phyloP scores from a whole-genome alignment of 2,888 invertebrate genomes.

The Lithophane ornitopus region DNA sequence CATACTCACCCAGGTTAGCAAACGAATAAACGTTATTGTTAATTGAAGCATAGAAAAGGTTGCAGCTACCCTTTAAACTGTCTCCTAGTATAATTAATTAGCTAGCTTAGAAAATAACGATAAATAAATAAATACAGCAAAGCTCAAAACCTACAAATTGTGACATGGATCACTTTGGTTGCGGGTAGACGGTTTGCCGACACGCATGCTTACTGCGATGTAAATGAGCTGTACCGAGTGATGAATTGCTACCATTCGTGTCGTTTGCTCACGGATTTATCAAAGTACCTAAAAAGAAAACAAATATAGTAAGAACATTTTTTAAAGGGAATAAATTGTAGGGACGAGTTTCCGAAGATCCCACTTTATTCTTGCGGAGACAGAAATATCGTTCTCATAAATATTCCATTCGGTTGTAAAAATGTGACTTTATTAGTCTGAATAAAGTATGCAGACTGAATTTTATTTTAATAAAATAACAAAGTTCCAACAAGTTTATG shows the following conservation, averaged over 20 bases:
- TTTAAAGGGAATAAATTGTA: conserved; percentile 38
- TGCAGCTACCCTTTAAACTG: background rate
- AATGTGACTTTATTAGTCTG: conserved; percentile 52
- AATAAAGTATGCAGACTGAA: conserved; percentile 53
- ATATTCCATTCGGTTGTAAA: conserved; percentile 55
- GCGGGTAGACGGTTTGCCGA: background rate
- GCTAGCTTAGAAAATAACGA: background rate
- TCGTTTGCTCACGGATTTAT: conserved; percentile 41
- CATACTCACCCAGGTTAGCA: background rate
- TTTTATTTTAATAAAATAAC: conserved; percentile 44
- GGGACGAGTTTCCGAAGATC: conserved; percentile 36
- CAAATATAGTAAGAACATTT: conserved; percentile 41
- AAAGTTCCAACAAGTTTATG: conserved; percentile 43
- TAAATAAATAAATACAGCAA: background rate
- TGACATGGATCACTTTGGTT: conserved; percentile 6
- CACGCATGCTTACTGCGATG: conserved; percentile 44
- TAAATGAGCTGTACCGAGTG: conserved; percentile 31
- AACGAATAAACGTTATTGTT: background rate
- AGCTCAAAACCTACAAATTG: background rate
- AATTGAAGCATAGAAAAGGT: background rate
- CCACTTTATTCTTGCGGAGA: conserved; percentile 47
- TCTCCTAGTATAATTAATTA: too few species aligned
- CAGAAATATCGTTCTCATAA: conserved; percentile 56
- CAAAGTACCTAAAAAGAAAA: conserved; percentile 38
- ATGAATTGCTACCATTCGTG: conserved; percentile 29